Evolutionary conservation across 2,113 vertebrate species (phyloP), one percentile per base, ranked within the genome.

Genomic region (Ptyas mucosa): DNA sequence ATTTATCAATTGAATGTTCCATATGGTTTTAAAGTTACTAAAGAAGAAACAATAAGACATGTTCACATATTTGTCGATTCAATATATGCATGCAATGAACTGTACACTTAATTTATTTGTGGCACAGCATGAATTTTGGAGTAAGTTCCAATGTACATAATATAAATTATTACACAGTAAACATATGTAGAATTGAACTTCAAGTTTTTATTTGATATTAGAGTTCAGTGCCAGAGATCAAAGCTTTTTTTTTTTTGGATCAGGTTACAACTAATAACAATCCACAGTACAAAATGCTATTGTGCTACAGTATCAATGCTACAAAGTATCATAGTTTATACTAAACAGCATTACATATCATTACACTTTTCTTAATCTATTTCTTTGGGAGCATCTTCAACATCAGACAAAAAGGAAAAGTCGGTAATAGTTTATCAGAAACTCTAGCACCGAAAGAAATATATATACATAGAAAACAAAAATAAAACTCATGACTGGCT

Each of bases 51-150:
- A 39, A 81, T 10, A 81, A 81, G 15, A 58, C 39, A 3, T 88
- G 29, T 46, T 23, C 53, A 24, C 26, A 10, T 8, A 39, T 29
- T 46, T 34, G 29, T 69, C 29, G 2, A 69, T 69, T 34, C 11
- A 46, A 26, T 95, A 91, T 57, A 55, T 89, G 87, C 90, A 91
- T 87, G 90, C 95, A 29, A 69, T 88, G 24, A 91, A 34, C 29
- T 88, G 57, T 21, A 69, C 20, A 12, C 24, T 54, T 54, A 88
- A 93, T 46, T 54, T 18, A 18, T 92, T 49, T 85, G 20, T 39
- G 46, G 43, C 20, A 85, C 39, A 52, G 18, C 34, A 85, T 18
- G 34, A 52, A 23, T n/a, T 53, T 29, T 61, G 23, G 11, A 49
- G 6, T 90, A 52, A 90, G 46, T 26, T n/a, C 89, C 49, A 90